phyloP scores from a whole-genome alignment of 2,797 vertebrate species.

The Sternotherus odoratus region DNA sequence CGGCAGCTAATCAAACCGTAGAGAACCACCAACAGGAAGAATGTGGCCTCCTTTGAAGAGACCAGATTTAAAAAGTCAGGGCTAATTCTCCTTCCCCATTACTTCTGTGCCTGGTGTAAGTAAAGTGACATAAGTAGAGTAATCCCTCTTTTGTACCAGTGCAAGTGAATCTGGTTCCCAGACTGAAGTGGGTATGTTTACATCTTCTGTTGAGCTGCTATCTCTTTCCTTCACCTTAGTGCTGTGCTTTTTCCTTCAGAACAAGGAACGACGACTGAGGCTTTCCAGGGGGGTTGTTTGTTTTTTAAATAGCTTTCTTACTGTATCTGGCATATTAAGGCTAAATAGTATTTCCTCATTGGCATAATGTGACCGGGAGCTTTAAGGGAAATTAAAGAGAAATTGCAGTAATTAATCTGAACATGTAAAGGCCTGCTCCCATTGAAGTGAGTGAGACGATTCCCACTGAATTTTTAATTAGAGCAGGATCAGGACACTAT shows the following conservation, averaged over 20 bases:
- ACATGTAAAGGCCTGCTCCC: background rate
- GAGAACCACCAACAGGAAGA: background rate
- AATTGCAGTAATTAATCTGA: background rate
- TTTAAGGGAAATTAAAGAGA: constrained; percentile 22
- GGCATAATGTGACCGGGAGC: background rate
- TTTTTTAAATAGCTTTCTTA: background rate
- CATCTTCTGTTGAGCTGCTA: background rate
- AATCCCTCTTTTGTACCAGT: background rate
- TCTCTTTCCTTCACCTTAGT: background rate
- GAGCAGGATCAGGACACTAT: background rate
- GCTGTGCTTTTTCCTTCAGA: background rate
- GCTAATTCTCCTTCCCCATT: background rate
- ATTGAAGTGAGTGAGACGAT: background rate
- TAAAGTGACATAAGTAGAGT: background rate
- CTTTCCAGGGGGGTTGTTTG: background rate
- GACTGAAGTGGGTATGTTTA: background rate
- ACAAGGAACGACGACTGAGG: background rate
- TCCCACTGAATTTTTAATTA: background rate
- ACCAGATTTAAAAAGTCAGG: background rate
- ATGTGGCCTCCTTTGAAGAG: fast-evolving
- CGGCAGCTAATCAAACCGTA: background rate
- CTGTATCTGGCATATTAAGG: background rate
- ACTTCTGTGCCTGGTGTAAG: background rate
- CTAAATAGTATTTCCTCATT: background rate
- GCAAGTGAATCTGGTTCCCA: background rate